Evolutionary conservation across 2,797 vertebrate species (phyloP).

Genomic region (Tamandua tetradactyla): DNA sequence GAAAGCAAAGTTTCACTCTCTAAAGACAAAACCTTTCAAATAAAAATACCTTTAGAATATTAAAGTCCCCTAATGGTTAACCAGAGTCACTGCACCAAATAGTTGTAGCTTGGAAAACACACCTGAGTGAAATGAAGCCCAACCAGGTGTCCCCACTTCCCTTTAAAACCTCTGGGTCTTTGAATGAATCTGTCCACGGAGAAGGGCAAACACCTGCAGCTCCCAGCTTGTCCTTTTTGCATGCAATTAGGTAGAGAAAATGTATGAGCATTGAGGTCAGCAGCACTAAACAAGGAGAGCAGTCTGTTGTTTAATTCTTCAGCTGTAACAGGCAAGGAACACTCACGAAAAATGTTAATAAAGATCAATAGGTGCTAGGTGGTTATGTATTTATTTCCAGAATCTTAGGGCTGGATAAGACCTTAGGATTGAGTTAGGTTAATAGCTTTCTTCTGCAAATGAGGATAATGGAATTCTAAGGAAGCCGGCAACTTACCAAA

Average conservation of each 20-base stretch:
- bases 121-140: neutral
- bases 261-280: neutral
- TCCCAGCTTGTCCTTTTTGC: neutral
- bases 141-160: neutral
- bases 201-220: neutral
- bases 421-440: neutral
- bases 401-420: neutral
- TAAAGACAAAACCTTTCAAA: neutral
- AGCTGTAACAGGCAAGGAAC: neutral
- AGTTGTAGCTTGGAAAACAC: neutral
- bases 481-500: neutral
- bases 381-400: conserved; percentile 13
- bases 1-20: conserved; percentile 7
- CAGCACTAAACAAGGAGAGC: neutral
- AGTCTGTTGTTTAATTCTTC: neutral
- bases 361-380: neutral
- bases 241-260: neutral
- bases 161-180: neutral
- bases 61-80: neutral
- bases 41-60: conserved; percentile 26
- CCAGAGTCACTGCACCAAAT: neutral
- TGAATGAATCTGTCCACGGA: neutral
- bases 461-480: neutral
- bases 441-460: neutral
- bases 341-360: conserved; percentile 22